phyloP scores from a whole-genome alignment of 2,888 invertebrate genomes.

The Caenorhabditis wallacei region DNA sequence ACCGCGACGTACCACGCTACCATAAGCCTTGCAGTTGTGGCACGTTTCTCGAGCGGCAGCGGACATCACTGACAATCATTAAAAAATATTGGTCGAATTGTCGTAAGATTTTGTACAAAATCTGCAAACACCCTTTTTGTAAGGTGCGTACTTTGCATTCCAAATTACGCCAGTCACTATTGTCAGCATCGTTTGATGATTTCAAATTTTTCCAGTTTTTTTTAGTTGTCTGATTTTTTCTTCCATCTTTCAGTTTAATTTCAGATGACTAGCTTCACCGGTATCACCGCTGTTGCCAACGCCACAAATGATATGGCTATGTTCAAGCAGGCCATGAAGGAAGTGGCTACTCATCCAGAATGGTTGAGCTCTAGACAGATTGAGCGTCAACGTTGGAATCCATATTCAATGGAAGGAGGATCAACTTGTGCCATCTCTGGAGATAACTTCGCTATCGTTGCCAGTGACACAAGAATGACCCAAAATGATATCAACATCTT shows the following conservation, averaged over 20 bases:
- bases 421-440: slow-evolving; percentile 97
- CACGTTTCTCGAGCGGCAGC: too few relatives aligned
- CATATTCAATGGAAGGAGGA: slow-evolving; percentile 82
- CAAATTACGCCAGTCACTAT: slow-evolving; percentile 26
- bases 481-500: slow-evolving; percentile 79
- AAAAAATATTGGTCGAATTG: too few relatives aligned
- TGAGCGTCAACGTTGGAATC: slow-evolving; percentile 80
- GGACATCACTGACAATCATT: too few relatives aligned
- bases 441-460: slow-evolving; percentile 94
- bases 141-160: slow-evolving; percentile 17
- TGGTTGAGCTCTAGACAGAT: slow-evolving; percentile 72
- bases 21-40: too few relatives aligned
- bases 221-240: neutral
- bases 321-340: slow-evolving; percentile 66
- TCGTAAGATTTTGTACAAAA: slow-evolving; percentile 30
- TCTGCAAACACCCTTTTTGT: neutral
- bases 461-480: slow-evolving; percentile 88
- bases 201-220: neutral
- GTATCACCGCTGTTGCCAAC: slow-evolving; percentile 53
- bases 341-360: slow-evolving; percentile 77
- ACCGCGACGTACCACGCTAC: too few relatives aligned
- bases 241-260: too few relatives aligned
- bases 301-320: slow-evolving; percentile 47
- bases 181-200: slow-evolving; percentile 43
- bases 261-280: slow-evolving; percentile 60